Evolutionary conservation across 2,888 invertebrate species (phyloP), one percentile per base, ranked within the genome.

Genomic region (Andrena minutula): DNA sequence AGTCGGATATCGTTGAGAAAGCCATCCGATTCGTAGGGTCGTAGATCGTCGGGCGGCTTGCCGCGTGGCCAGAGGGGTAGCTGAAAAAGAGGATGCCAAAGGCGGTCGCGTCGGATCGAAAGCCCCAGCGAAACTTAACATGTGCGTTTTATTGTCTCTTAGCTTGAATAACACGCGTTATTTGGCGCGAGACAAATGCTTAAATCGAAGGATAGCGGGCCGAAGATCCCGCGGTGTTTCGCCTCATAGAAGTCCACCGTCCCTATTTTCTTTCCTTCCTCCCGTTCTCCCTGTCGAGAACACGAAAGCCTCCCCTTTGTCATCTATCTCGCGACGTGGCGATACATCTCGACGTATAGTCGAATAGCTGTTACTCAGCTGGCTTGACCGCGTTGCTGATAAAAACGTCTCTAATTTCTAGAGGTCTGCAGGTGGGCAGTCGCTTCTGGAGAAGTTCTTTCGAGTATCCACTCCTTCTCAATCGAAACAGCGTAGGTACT

Each of bases 61-160:
- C 56, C 60, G 20, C 20, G 20, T 35, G 32, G 32, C 16, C 47
- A 8, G 41, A 41, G 20, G 12, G 20, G 12, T 8, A 41, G 69
- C 20, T 26, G 66, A 47, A 32, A 28, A 61, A 68, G 63, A 65
- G 64, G 58, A 69, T 60, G 70, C 20, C 26, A 68, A 41, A 64
- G 82, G 60, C 30, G 49, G 41, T 35, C 51, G 12, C 35, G 41
- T 23, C 49, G 63, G 49, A 68, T 32, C 75, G 26, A 60, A 70
- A 75, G 51, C 82, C 58, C 68, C 75, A 49, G 47, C 84, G 86
- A 85, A 89, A 89, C 86, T 91, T 89, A 90, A 90, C 91, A 89
- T 90, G 89, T 91, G 91, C 88, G 86, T 82, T 91, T 90, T 90
- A 91, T 91, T 90, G 91, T 90, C 89, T 86, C 89, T 91, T 88